phyloP scores from a whole-genome alignment of 35 echinoderm and acorn worm genomes.

The Holothuria glaberrima region DNA sequence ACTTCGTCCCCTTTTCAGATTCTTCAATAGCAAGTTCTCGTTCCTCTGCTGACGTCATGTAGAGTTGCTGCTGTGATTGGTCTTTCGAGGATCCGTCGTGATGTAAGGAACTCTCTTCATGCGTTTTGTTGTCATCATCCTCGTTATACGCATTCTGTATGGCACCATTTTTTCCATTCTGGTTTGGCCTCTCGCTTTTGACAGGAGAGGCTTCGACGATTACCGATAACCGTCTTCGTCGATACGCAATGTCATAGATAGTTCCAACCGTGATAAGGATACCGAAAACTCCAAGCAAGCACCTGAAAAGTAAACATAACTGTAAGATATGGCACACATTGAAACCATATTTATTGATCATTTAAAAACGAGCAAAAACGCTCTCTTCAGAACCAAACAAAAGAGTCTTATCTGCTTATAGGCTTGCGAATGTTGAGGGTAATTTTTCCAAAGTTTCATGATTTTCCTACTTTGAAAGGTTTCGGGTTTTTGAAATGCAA shows the following conservation, averaged over 20 bases:
- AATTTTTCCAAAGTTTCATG: too few species aligned
- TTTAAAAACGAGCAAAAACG: too few species aligned
- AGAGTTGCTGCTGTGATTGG: conserved; percentile 21
- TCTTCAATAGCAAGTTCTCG: neutral
- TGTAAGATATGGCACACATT: too few species aligned
- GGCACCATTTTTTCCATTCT: neutral
- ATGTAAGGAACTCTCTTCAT: neutral
- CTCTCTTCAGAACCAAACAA: too few species aligned
- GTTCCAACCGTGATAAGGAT: neutral
- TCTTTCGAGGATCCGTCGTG: neutral
- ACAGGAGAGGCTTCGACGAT: neutral
- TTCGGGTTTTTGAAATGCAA: too few species aligned
- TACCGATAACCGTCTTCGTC: neutral
- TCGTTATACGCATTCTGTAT: neutral
- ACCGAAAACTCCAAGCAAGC: conserved; percentile 9
- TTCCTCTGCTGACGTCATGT: conserved; percentile 13
- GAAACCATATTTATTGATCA: too few species aligned
- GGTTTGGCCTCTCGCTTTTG: neutral
- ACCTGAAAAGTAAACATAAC: neutral
- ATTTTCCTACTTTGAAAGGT: too few species aligned
- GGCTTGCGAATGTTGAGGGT: too few species aligned
- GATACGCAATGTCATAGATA: conserved; percentile 1
- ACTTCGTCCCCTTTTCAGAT: neutral
- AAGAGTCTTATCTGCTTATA: too few species aligned
- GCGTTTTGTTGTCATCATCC: neutral